These are phyloP conservation scores for Polia nebulosa DNA, from an alignment of 2,888 invertebrate species.

Conservation along the genomic window DNA sequence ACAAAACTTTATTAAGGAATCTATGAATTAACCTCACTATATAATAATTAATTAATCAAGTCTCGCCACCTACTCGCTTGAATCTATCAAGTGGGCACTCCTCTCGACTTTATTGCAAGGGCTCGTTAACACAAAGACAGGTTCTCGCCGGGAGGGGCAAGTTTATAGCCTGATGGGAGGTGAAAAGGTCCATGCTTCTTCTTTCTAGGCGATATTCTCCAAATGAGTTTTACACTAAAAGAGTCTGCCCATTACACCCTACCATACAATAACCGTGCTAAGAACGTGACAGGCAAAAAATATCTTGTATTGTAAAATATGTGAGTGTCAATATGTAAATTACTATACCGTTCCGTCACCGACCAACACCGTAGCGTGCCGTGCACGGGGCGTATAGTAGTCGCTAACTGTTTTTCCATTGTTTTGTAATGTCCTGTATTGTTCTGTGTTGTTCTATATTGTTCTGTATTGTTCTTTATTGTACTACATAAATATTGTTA, in stretches of 20 bases:
- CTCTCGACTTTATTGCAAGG: neutral
- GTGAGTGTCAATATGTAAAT: too few relatives aligned
- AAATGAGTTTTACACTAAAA: neutral
- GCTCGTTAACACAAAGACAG: neutral
- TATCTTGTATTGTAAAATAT: too few relatives aligned
- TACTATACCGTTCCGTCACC: too few relatives aligned
- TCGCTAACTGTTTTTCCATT: too few relatives aligned
- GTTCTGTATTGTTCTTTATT: too few relatives aligned
- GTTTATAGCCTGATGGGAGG: neutral
- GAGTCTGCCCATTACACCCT: neutral
- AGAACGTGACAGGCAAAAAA: too few relatives aligned
- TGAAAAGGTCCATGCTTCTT: neutral
- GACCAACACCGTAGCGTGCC: too few relatives aligned
- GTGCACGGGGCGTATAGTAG: too few relatives aligned
- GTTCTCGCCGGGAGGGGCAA: neutral
- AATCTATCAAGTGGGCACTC: slow-evolving; percentile 23
- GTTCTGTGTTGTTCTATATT: too few relatives aligned
- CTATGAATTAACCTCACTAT: neutral
- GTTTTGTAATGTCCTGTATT: too few relatives aligned
- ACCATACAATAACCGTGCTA: too few relatives aligned
- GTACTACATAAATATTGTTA: too few relatives aligned
- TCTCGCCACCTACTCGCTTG: neutral
- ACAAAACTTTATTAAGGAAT: neutral
- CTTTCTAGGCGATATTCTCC: neutral
- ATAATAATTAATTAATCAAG: neutral